These are phyloP conservation scores for Rhodophaea formosa DNA, from an alignment of 2,888 invertebrate genomes.

Conservation along the genomic window DNA sequence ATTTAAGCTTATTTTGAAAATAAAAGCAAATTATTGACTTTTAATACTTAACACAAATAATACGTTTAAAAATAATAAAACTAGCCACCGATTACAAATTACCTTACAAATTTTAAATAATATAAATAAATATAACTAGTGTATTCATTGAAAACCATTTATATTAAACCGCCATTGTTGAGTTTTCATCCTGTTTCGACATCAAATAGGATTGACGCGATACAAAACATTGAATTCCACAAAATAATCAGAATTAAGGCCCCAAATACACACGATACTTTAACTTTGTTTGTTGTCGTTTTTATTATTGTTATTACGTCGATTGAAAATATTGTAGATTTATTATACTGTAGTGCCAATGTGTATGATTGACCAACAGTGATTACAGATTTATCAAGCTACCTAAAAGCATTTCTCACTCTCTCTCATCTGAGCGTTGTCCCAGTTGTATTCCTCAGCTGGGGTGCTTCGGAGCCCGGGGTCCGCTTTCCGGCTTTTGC, in stretches of 20 bases:
- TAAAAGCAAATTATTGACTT: neutral
- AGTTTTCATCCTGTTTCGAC: neutral
- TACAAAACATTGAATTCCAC: slow-evolving; percentile 3
- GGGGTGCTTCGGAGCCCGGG: too few relatives aligned
- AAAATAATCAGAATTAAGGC: slow-evolving; percentile 2
- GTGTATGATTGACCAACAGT: too few relatives aligned
- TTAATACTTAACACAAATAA: neutral
- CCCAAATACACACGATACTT: too few relatives aligned
- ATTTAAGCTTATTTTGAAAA: neutral
- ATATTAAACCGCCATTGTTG: neutral
- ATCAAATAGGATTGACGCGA: slow-evolving; percentile 1
- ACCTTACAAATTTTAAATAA: neutral
- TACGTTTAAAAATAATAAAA: neutral
- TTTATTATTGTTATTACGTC: neutral
- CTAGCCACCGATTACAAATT: neutral
- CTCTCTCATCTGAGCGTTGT: too few relatives aligned
- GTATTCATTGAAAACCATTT: neutral
- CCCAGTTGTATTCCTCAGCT: too few relatives aligned
- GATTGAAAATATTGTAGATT: too few relatives aligned
- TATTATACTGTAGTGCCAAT: too few relatives aligned
- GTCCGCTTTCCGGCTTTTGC: too few relatives aligned
- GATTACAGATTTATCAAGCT: too few relatives aligned
- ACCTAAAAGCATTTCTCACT: too few relatives aligned
- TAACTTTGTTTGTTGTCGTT: neutral
- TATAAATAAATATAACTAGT: neutral